phyloP scores from a whole-genome alignment of 64 coral and sea anemone species.

The Orbicella faveolata region DNA sequence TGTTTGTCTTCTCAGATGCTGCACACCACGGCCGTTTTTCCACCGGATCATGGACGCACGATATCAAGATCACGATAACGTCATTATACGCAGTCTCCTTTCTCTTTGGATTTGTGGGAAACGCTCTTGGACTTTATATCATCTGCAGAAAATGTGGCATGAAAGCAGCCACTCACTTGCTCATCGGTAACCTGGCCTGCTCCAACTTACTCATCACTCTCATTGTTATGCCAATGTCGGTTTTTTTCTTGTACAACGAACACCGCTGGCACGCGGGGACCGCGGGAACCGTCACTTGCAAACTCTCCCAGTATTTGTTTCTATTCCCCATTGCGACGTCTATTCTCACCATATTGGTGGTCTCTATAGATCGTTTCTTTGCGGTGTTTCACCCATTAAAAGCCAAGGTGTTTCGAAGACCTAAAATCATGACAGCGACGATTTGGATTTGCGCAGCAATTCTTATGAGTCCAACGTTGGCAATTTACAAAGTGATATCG shows the following conservation, averaged over 20 bases:
- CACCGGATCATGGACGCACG: background rate
- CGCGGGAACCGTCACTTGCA: slow-evolving; percentile 51
- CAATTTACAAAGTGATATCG: background rate
- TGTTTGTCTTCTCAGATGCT: background rate
- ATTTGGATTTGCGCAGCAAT: slow-evolving; percentile 62
- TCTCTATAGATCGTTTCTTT: slow-evolving; percentile 72
- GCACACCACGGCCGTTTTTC: background rate
- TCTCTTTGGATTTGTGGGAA: slow-evolving; percentile 50
- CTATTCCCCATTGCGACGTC: slow-evolving; percentile 60
- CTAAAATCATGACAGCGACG: slow-evolving; percentile 44
- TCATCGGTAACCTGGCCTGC: slow-evolving; percentile 74
- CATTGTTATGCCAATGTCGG: slow-evolving; percentile 57
- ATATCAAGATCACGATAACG: slow-evolving; percentile 32
- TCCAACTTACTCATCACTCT: slow-evolving; percentile 62
- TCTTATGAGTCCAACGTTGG: slow-evolving; percentile 26
- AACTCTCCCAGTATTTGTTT: slow-evolving; percentile 47
- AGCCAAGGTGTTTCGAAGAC: slow-evolving; percentile 49
- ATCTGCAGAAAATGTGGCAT: slow-evolving; percentile 50
- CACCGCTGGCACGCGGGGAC: slow-evolving; percentile 41
- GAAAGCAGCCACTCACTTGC: slow-evolving; percentile 48
- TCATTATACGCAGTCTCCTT: slow-evolving; percentile 53
- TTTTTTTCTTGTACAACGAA: background rate
- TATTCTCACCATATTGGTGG: slow-evolving; percentile 70
- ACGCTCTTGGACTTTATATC: slow-evolving; percentile 55
- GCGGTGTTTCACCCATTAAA: slow-evolving; percentile 71